A percentile compares a stretch with the other conserved stretches of the same genome.
Evolutionary conservation across 2,888 invertebrate genomes (phyloP).

Genomic region (Erebia ligea): DNA sequence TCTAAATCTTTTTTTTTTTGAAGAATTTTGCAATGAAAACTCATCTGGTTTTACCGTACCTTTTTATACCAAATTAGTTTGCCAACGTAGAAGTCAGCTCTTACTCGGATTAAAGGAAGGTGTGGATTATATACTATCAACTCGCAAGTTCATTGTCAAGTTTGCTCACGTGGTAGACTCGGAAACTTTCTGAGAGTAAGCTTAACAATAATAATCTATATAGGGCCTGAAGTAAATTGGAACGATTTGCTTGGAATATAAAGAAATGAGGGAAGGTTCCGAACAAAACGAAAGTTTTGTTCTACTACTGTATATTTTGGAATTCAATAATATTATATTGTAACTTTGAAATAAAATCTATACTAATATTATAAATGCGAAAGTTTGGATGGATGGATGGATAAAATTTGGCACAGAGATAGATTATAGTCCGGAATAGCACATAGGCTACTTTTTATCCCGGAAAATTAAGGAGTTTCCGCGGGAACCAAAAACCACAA

Average conservation of each 20-base stretch:
- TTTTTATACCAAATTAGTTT: slow-evolving; percentile 39
- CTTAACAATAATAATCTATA: slow-evolving; percentile 58
- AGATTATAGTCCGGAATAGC: too few relatives aligned
- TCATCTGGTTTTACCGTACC: slow-evolving; percentile 1
- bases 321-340: slow-evolving; percentile 1
- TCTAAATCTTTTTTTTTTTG: too few relatives aligned
- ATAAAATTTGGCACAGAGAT: too few relatives aligned
- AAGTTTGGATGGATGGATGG: too few relatives aligned
- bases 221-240: slow-evolving; percentile 62
- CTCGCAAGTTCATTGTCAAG: slow-evolving; percentile 53
- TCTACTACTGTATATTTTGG: not conserved
- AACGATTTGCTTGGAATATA: slow-evolving; percentile 53
- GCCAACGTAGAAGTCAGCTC: slow-evolving; percentile 34
- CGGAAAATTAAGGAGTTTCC: too few relatives aligned
- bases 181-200: slow-evolving; percentile 56
- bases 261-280: slow-evolving; percentile 10
- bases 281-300: slow-evolving; percentile 11
- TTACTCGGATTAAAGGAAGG: slow-evolving; percentile 38
- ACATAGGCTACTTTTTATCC: too few relatives aligned
- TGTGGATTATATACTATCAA: slow-evolving; percentile 41
- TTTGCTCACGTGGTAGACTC: slow-evolving; percentile 58
- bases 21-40: not conserved
- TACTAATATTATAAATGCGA: too few relatives aligned
- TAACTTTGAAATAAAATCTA: too few relatives aligned
- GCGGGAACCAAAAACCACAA: too few relatives aligned